These are phyloP conservation scores for Exephanes ischioxanthus DNA, from an alignment of 2,888 invertebrate genomes.

Conservation along the genomic window DNA sequence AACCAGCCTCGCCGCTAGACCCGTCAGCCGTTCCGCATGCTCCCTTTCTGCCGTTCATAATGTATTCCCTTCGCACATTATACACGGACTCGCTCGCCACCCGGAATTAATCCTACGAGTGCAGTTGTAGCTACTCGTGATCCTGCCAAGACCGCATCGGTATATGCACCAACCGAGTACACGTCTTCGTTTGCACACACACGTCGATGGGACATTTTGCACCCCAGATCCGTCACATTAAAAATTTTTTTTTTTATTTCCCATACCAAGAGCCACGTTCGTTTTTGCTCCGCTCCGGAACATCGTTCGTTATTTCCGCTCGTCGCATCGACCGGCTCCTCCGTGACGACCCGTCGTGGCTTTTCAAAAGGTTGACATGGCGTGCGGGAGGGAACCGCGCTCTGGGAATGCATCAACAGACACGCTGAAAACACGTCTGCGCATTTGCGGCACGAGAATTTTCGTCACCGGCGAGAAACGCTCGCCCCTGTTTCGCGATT, in stretches of 20 bases:
- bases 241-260: background rate
- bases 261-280: background rate
- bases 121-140: slow-evolving; percentile 3
- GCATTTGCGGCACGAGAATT: slow-evolving; percentile 27
- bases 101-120: slow-evolving; percentile 51
- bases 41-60: slow-evolving; percentile 41
- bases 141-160: background rate
- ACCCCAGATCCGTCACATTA: background rate
- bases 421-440: background rate
- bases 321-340: slow-evolving; percentile 46
- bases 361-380: background rate
- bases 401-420: background rate
- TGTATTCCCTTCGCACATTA: slow-evolving; percentile 60
- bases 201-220: background rate
- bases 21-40: slow-evolving; percentile 22
- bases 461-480: slow-evolving; percentile 16
- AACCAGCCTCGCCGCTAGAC: slow-evolving; percentile 45
- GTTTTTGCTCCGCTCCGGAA: background rate
- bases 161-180: background rate
- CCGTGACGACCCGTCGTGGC: background rate
- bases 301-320: slow-evolving; percentile 31
- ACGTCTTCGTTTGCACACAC: background rate
- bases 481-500: background rate
- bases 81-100: slow-evolving; percentile 29
- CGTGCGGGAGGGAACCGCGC: background rate